Base-by-base conservation (phyloP, 2,113 vertebrate species). In the Polypterus bichir region DNA sequence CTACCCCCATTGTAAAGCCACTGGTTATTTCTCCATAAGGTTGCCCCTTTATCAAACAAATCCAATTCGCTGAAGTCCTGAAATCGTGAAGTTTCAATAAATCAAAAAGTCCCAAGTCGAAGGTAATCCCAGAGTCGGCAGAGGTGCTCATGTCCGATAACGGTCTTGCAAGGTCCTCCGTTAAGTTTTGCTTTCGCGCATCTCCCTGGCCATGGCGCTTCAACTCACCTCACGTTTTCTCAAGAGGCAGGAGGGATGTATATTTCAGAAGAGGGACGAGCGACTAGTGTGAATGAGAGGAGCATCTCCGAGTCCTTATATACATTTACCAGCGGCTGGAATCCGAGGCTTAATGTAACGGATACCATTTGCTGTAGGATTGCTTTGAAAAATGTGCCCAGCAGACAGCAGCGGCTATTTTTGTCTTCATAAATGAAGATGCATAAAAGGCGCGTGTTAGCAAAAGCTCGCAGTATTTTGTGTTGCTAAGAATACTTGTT, bases 351-450 rank as follows among this genome's bases (percentile, higher is more conserved):
- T 73, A 83, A 71, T 81, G 84, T 80, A 88, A 86, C 69, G 48
- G 81, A 88, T 71, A 88, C 86, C 81, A 69, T 70, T 70, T 69
- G 76, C 76, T 65, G 76, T 76, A 77, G 69, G 70, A 75, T 68
- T 65, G 74, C 72, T 68, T 65, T 11, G 27, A 11, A 73, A 87
- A 86, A 84, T 81, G 67, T 83, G 80, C 83, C 81, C 77, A 85
- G 78, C 79, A 82, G 83, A 82, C 84, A 86, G 9, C 49, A 51
- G 78, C 77, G 48, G 77, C 84, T 88, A 86, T 88, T 85, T 84
- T 78, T 88, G 82, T 67, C 67, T 74, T 70, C 83, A 86, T 85
- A 86, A 86, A 86, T 80, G 81, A 88, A 83, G 83, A 83, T 81
- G 83, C 84, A 79, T 85, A 82, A 86, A 86, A 83, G 81, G 86